A percentile compares a stretch with the other conserved stretches of the same genome.
Conservation (phyloP, 2,888 invertebrate genomes). For the Chrysolina haemoptera region DNA sequence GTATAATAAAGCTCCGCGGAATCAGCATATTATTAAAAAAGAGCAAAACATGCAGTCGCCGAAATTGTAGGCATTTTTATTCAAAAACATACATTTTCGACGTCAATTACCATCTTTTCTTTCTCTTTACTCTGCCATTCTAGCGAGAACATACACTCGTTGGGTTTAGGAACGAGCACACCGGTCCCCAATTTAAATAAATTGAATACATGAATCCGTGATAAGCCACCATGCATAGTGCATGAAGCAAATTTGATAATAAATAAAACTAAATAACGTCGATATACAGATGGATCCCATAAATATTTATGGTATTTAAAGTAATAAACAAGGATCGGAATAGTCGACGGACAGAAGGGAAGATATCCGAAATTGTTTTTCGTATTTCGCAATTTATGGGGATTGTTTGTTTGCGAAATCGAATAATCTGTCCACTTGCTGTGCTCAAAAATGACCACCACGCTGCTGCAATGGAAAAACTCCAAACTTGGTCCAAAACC, state of each 20-base stretch:
- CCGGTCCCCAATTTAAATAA: constrained; percentile 67
- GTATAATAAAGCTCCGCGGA: constrained; percentile 44
- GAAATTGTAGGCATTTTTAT: constrained; percentile 59
- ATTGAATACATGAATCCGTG: constrained; percentile 71
- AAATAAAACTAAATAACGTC: constrained; percentile 70
- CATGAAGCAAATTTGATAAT: constrained; percentile 71
- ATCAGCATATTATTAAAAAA: constrained; percentile 58
- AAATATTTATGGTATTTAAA: constrained; percentile 67
- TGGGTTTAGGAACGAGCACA: constrained; percentile 21
- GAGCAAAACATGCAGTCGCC: constrained; percentile 56
- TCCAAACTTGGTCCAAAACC: no score
- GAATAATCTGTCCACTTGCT: neutral
- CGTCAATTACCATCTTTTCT: constrained; percentile 66
- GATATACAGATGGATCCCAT: constrained; percentile 64
- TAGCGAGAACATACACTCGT: constrained; percentile 14
- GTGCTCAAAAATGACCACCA: no score
- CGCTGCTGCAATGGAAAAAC: no score
- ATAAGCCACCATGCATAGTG: constrained; percentile 70
- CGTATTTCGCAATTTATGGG: neutral
- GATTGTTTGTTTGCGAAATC: neutral
- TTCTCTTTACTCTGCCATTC: constrained; percentile 52
- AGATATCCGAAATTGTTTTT: constrained; percentile 9
- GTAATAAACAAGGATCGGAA: constrained; percentile 60
- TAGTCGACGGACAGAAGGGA: neutral
- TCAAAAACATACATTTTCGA: constrained; percentile 60